phyloP scores from a whole-genome alignment of 2,797 vertebrate genomes.

The Avahi laniger region DNA sequence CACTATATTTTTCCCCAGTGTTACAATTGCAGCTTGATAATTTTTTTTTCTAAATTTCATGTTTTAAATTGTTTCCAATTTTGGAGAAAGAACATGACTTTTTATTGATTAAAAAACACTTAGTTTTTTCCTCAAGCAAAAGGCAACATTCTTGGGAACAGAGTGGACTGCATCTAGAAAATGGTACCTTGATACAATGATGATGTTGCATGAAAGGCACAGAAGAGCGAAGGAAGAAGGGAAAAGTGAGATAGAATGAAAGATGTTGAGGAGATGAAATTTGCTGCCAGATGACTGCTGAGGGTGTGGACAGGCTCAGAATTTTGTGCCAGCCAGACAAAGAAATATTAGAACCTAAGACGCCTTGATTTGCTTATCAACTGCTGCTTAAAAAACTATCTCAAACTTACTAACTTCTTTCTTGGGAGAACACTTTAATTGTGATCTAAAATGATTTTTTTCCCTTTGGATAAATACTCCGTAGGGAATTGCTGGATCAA shows the following conservation, averaged over 20 bases:
- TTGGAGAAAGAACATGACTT: neutral
- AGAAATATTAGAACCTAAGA: neutral
- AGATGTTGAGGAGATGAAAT: neutral
- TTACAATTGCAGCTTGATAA: neutral
- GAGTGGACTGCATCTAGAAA: neutral
- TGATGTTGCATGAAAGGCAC: neutral
- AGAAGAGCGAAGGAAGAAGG: neutral
- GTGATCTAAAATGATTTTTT: neutral
- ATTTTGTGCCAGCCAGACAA: neutral
- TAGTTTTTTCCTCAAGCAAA: neutral
- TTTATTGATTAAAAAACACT: neutral
- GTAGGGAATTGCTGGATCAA: too few relatives aligned
- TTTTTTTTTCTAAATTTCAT: neutral
- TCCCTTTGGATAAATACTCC: too few relatives aligned
- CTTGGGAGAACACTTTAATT: neutral
- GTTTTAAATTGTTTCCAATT: neutral
- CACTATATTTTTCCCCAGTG: neutral
- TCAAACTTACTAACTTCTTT: neutral
- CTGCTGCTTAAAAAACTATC: neutral
- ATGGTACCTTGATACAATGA: neutral
- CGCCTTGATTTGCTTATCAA: neutral
- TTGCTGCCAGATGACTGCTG: neutral
- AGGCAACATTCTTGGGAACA: neutral
- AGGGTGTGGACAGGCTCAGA: neutral
- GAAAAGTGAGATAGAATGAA: neutral